Evolutionary conservation across 1,140 invertebrate species (phyloP).

Genomic region (Euura lappo): DNA sequence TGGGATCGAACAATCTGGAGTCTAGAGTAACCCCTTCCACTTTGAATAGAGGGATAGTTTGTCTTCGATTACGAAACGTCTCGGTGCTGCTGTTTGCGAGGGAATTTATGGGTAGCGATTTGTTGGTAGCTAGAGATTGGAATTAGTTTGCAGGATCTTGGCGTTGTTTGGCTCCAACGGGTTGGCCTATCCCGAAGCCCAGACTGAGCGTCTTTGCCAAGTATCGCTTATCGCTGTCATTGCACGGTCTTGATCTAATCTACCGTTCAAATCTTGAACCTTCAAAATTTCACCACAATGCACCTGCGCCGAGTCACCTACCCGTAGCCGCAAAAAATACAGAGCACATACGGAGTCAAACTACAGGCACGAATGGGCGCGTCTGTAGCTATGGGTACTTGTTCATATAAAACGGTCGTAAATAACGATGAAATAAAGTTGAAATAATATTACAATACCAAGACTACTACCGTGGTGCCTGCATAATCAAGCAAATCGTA

Average conservation of each 20-base stretch:
- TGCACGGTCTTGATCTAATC: not conserved
- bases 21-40: too few species aligned
- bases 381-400: not conserved
- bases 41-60: conserved; percentile 37
- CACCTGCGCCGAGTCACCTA: not conserved
- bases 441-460: conserved; percentile 7
- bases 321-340: not conserved
- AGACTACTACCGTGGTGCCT: not conserved
- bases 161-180: conserved; percentile 37
- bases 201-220: not conserved
- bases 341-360: not conserved
- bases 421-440: conserved; percentile 2
- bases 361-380: not conserved
- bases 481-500: conserved; percentile 30
- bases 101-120: conserved; percentile 59
- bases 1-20: too few species aligned
- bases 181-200: not conserved
- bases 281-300: not conserved
- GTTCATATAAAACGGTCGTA: conserved; percentile 1
- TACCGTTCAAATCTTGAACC: not conserved
- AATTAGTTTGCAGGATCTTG: conserved; percentile 50
- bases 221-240: conserved; percentile 3
- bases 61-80: conserved; percentile 54
- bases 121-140: conserved; percentile 56
- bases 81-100: conserved; percentile 40